These are phyloP conservation scores for Drosophila robusta DNA, from an alignment of 2,888 invertebrate genomes.

Conservation along the genomic window DNA sequence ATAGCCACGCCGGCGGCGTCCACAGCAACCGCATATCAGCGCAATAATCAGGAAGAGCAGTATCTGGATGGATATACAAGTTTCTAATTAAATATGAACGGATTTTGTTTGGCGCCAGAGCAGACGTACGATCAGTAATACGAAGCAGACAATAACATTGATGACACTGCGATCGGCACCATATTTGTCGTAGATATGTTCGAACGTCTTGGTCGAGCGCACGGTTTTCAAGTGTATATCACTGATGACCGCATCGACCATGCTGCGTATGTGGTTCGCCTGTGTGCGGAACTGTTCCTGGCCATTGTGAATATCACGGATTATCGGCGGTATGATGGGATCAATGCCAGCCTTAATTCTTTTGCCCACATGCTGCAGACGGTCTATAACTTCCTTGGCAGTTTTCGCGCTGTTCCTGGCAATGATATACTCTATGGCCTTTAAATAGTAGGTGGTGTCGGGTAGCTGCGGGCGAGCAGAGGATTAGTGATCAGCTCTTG, in stretches of 20 bases:
- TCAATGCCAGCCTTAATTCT: constrained; percentile 39
- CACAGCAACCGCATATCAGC: constrained; percentile 66
- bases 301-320: constrained; percentile 52
- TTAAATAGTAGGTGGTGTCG: constrained; percentile 29
- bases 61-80: constrained; percentile 32
- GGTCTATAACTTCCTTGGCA: constrained; percentile 33
- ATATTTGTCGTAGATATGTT: constrained; percentile 58
- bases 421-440: constrained; percentile 38
- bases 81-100: neutral
- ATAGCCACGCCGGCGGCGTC: constrained; percentile 60
- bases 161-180: constrained; percentile 60
- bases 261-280: constrained; percentile 47
- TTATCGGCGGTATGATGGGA: constrained; percentile 46
- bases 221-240: constrained; percentile 53
- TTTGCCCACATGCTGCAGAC: constrained; percentile 37
- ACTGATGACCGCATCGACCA: constrained; percentile 56
- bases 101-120: neutral
- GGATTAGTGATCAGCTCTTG: neutral
- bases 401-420: constrained; percentile 1
- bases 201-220: constrained; percentile 47
- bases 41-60: constrained; percentile 48
- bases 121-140: constrained; percentile 57
- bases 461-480: constrained; percentile 43
- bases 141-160: constrained; percentile 46
- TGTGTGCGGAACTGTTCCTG: constrained; percentile 40